Evolutionary conservation across 2,113 vertebrate genomes (phyloP).

Genomic region (Pangasianodon hypophthalmus): DNA sequence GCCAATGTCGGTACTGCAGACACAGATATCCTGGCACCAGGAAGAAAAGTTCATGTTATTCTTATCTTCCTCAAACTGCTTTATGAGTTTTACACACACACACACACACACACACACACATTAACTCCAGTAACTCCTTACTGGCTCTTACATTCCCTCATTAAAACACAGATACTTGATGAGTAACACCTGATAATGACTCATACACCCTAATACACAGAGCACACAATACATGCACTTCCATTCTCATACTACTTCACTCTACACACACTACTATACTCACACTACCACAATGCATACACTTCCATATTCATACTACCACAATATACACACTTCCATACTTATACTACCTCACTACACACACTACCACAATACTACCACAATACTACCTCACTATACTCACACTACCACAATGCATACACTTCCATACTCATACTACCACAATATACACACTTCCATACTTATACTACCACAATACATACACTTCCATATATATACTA

Average conservation of each 20-base stretch:
- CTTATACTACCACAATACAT: background rate
- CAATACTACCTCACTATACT: background rate
- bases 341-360: background rate
- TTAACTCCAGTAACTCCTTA: background rate
- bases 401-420: background rate
- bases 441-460: slow-evolving; percentile 49
- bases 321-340: background rate
- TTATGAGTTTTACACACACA: slow-evolving; percentile 28
- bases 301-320: background rate
- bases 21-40: slow-evolving; percentile 27
- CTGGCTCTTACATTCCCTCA: background rate
- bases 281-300: background rate
- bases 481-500: background rate
- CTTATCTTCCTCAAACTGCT: slow-evolving; percentile 23
- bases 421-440: background rate
- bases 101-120: slow-evolving; percentile 32
- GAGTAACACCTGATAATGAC: slow-evolving; percentile 12
- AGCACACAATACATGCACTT: slow-evolving; percentile 55
- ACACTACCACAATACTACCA: background rate
- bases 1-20: background rate
- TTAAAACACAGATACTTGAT: slow-evolving; percentile 4
- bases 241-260: background rate
- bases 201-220: slow-evolving; percentile 38
- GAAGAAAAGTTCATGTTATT: slow-evolving; percentile 15
- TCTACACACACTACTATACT: background rate